Evolutionary conservation across 2,797 vertebrate species (phyloP).

Genomic region (Ispidina lecontei): DNA sequence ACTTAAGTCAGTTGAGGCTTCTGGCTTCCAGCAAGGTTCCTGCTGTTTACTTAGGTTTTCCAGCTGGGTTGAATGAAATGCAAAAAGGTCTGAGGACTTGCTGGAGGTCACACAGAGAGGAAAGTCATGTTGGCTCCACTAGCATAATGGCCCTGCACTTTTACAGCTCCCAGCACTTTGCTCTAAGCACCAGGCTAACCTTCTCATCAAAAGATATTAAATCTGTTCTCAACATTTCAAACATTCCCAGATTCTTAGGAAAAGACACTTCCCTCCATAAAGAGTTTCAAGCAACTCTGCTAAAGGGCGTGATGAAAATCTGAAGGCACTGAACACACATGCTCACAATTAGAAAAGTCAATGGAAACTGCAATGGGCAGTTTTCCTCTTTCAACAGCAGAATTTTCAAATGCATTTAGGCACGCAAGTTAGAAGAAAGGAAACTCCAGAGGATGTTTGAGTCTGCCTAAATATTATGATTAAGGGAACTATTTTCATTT

Average conservation of each 20-base stretch:
- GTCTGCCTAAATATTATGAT: constrained; percentile 31
- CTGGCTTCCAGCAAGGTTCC: constrained; percentile 54
- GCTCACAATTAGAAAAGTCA: neutral
- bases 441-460: constrained; percentile 11
- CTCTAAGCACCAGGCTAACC: constrained; percentile 31
- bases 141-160: neutral
- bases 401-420: neutral
- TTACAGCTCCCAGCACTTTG: constrained; percentile 38
- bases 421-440: neutral
- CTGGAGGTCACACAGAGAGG: constrained; percentile 38
- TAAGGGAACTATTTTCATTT: constrained; percentile 3
- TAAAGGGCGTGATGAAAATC: neutral
- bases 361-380: neutral
- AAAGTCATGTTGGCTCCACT: neutral
- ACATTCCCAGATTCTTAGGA: neutral
- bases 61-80: constrained; percentile 55
- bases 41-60: constrained; percentile 61
- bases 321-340: neutral
- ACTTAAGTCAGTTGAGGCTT: neutral
- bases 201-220: constrained; percentile 48
- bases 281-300: neutral
- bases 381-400: neutral
- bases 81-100: constrained; percentile 52
- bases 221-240: constrained; percentile 44
- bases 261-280: constrained; percentile 17